Evolutionary conservation across 2,888 invertebrate species (phyloP), one percentile per base, ranked within the genome.

Genomic region (Protodeltote pygarga): DNA sequence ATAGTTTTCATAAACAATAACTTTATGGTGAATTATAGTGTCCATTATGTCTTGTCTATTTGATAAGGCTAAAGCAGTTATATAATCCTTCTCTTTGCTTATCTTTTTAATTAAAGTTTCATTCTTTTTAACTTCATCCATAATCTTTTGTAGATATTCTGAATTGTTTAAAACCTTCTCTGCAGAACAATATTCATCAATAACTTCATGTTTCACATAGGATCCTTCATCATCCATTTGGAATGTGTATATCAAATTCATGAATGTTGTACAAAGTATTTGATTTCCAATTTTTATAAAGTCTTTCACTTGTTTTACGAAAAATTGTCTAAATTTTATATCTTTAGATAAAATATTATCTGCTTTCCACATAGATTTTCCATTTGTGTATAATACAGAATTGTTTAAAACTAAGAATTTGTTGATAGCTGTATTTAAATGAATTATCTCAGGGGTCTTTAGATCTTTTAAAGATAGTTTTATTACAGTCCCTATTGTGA

Each of bases 201-300:
- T 38, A 1, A 58, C 34, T 11, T 60, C 45, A 5, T 52, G 24
- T 47, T 71, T 72, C 6, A 81, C 14, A 62, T 77, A 86, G 3
- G 71, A 68, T 4, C 45, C 34, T 0, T 76, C 63, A 58, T 83
- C 65, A 38, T 84, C 75, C 16, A 82, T 28, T 1, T 66, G 41
- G 45, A 89, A 78, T 50, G 65, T 69, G 51, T 90, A 89, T 23
- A 89, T 65, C 9, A 83, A 50, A 42, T 87, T 79, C 5, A 65
- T 66, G 41, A 71, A 91, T 45, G 90, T 86, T 1, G 85, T 83
- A 53, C 89, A 89, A 11, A 91, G 64, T 3, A 91, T 60, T 64
- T 74, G 65, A 37, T 85, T 76, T 6, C 69, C 77, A 28, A 72
- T 61, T 28, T 57, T 71, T 8, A 75, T 45, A 34, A 92, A 84